A percentile compares a stretch with the other conserved stretches of the same genome.
Conservation (phyloP, 2,888 invertebrate species). For the Rhodophaea formosa region DNA sequence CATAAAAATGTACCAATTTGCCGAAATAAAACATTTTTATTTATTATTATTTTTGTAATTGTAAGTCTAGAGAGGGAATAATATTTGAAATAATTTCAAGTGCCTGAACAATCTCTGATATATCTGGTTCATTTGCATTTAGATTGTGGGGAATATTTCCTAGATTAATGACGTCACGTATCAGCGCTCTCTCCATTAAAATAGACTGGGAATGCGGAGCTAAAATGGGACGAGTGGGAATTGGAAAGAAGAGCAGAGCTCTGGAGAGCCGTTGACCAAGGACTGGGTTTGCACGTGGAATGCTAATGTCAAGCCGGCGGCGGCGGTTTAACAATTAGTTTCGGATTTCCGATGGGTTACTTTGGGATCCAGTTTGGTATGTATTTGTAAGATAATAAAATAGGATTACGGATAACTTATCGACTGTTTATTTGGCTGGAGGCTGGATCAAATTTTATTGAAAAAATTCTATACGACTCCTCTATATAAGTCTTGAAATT, state of each 20-base stretch:
- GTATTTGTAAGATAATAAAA: background rate
- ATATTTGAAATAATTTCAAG: conserved; percentile 2
- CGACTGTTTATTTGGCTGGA: too few relatives aligned
- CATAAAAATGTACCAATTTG: too few relatives aligned
- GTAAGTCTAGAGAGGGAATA: background rate
- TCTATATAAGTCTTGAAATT: too few relatives aligned
- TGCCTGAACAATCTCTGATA: background rate
- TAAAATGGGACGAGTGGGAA: conserved; percentile 8
- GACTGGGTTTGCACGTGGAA: background rate
- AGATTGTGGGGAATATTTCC: conserved; percentile 16
- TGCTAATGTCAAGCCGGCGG: conserved; percentile 2
- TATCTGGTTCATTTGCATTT: conserved; percentile 15
- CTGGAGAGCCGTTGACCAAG: conserved; percentile 3
- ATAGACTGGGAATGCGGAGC: conserved; percentile 6
- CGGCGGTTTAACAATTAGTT: background rate
- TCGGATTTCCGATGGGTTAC: background rate
- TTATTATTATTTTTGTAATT: background rate
- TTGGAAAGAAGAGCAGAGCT: conserved; percentile 1
- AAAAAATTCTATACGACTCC: too few relatives aligned
- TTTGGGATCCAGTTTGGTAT: background rate
- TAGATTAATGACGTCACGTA: conserved; percentile 17
- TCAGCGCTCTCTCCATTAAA: conserved; percentile 15
- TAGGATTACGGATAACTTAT: background rate
- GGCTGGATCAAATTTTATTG: too few relatives aligned
- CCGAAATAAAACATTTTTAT: too few relatives aligned